Base-by-base conservation (phyloP, 2,113 vertebrate genomes). In the Petroica traversi region DNA sequence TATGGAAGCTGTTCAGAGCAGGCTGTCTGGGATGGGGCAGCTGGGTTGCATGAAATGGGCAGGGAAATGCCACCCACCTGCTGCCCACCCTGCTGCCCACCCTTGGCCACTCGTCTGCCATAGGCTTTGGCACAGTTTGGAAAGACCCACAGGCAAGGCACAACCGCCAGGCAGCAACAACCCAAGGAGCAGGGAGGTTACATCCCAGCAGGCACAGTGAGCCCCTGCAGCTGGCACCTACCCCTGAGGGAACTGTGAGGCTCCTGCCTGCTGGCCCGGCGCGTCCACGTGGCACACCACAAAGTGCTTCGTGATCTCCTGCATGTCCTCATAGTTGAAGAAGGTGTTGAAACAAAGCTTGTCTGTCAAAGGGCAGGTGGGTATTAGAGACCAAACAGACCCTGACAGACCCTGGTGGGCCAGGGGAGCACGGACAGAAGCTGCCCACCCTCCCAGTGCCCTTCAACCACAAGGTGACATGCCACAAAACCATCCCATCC, bases 261-360 rank as follows among this genome's bases (percentile, higher is more conserved):
- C 99, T 95, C 99, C 99, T 13, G 98, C 91, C 97, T 98, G 98
- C 96, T 99, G 99, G 8, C 99, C 99, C 0, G 99, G 99, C 1
- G 99, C 99, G 0, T 99, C 99, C 16, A 99, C 98, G 0, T 99
- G 99, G 93, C 99, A 99, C 69, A 99, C 99, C 92, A 99, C 99
- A 46, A 99, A 99, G 97, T 99, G 99, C 95, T 99, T 99, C 10
- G 99, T 99, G 97, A 99, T 99, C 98, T 99, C 99, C 97, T 99
- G 99, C 99, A 99, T 99, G 95, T 99, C 99, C 93, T 99, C 99
- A 0, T 98, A 99, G 94, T 99, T 99, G 98, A 99, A 99, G 98
- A 99, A 99, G 19, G 98, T 94, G 96, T 99, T 99, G 98, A 99
- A 99, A 96, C 99, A 99, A 88, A 99, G 98, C 95, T 99, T 99